These are phyloP conservation scores for Periparus ater DNA, from an alignment of 2,797 vertebrate genomes.

Conservation along the genomic window DNA sequence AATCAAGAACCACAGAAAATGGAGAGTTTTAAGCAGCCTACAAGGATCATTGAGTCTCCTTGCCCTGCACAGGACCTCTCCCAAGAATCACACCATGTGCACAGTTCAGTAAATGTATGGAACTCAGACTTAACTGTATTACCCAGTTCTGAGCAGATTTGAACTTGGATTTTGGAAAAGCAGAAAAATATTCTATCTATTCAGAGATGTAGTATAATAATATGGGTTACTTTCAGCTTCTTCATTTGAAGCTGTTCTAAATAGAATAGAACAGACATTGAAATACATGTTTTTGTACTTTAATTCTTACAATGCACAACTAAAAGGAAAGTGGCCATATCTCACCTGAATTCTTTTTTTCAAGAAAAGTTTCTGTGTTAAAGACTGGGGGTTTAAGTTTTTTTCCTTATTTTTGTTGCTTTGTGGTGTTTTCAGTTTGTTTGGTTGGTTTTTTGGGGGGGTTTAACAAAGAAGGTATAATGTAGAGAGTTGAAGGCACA, in stretches of 20 bases:
- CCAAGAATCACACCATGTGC: neutral
- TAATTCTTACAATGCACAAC: neutral
- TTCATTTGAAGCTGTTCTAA: neutral
- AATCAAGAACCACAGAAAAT: neutral
- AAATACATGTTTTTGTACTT: neutral
- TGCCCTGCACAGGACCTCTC: neutral
- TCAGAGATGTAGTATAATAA: neutral
- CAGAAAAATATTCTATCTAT: neutral
- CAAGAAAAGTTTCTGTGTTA: neutral
- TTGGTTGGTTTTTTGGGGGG: neutral
- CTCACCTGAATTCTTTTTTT: neutral
- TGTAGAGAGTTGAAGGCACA: neutral
- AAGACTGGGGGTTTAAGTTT: fast-evolving
- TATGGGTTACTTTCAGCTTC: neutral
- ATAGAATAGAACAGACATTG: neutral
- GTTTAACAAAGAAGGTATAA: neutral
- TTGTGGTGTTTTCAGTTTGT: fast-evolving
- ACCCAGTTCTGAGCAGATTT: neutral
- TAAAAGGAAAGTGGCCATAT: neutral
- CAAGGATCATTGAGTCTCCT: neutral
- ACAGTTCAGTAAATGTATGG: neutral
- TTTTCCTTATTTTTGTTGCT: neutral
- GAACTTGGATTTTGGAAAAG: neutral
- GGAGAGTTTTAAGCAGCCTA: neutral
- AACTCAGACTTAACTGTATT: neutral